Percentiles rank a stretch among this genome's conserved stretches.
phyloP scores from a whole-genome alignment of 2,797 vertebrate species.

The Lerista edwardsae region DNA sequence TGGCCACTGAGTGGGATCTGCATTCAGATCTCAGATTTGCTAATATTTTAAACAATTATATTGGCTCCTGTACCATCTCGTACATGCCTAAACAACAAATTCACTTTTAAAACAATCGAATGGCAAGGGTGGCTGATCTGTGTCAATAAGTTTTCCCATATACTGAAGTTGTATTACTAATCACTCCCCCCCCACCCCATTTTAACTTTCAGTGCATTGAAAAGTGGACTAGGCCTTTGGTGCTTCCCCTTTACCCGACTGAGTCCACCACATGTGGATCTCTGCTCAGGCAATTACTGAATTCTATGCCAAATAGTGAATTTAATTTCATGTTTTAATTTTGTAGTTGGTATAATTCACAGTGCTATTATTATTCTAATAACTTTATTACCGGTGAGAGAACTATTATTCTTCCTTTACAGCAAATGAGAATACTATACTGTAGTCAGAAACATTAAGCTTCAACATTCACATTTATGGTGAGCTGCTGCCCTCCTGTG shows the following conservation, averaged over 20 bases:
- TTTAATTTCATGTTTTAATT: constrained; percentile 22
- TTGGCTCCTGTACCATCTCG: neutral
- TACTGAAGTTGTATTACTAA: neutral
- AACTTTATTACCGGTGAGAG: neutral
- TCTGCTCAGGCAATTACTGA: constrained; percentile 1
- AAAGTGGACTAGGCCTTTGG: neutral
- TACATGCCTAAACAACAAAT: neutral
- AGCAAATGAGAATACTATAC: constrained; percentile 10
- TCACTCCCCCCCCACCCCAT: neutral
- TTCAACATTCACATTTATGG: neutral
- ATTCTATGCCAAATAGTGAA: neutral
- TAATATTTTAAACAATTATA: neutral
- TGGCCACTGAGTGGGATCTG: too few species aligned
- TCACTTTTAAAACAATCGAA: neutral
- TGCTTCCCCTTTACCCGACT: neutral
- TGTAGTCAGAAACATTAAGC: neutral
- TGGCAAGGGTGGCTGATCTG: neutral
- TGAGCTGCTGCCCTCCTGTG: constrained; percentile 68
- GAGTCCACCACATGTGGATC: neutral
- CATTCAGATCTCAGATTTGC: neutral
- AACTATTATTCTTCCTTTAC: constrained; percentile 17
- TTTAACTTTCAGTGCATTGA: neutral
- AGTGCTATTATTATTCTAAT: constrained; percentile 23
- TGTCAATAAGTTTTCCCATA: neutral
- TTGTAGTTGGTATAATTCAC: constrained; percentile 10